Conservation (phyloP, 2,888 invertebrate species). For the Drosophila dives region DNA sequence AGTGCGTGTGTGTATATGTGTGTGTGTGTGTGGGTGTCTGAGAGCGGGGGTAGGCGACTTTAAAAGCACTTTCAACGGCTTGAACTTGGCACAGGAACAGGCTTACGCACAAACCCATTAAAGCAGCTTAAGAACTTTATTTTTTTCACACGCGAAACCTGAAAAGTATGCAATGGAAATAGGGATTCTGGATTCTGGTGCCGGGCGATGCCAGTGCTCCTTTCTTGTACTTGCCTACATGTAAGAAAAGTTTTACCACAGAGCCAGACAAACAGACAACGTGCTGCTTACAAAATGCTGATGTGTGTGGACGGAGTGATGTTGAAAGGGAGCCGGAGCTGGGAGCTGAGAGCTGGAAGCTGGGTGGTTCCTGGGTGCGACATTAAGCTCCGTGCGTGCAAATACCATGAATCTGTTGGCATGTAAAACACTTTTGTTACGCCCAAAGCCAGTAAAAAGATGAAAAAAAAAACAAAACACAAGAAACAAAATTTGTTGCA, state of each 20-base stretch:
- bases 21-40: conserved; percentile 13
- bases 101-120: conserved; percentile 77
- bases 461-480: conserved; percentile 23
- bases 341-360: neutral
- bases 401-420: conserved; percentile 79
- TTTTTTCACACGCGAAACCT: conserved; percentile 67
- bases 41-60: conserved; percentile 59
- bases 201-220: conserved; percentile 4
- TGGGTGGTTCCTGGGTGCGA: conserved; percentile 53
- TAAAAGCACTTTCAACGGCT: conserved; percentile 80
- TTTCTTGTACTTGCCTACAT: conserved; percentile 70
- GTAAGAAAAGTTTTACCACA: conserved; percentile 76
- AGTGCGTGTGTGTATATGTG: conserved; percentile 3
- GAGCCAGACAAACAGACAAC: conserved; percentile 75
- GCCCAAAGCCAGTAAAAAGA: conserved; percentile 67
- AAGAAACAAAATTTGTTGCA: conserved; percentile 58
- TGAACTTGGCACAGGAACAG: conserved; percentile 75
- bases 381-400: conserved; percentile 81
- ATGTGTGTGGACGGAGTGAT: conserved; percentile 40
- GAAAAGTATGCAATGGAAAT: conserved; percentile 76
- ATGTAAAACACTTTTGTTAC: conserved; percentile 79
- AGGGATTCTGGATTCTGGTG: conserved; percentile 19
- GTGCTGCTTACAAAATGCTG: conserved; percentile 72
- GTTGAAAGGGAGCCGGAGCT: conserved; percentile 15
- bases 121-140: conserved; percentile 78